A percentile compares a stretch with the other conserved stretches of the same genome.
phyloP scores from a whole-genome alignment of 2,888 invertebrate species.

The Sialis fuliginosa region DNA sequence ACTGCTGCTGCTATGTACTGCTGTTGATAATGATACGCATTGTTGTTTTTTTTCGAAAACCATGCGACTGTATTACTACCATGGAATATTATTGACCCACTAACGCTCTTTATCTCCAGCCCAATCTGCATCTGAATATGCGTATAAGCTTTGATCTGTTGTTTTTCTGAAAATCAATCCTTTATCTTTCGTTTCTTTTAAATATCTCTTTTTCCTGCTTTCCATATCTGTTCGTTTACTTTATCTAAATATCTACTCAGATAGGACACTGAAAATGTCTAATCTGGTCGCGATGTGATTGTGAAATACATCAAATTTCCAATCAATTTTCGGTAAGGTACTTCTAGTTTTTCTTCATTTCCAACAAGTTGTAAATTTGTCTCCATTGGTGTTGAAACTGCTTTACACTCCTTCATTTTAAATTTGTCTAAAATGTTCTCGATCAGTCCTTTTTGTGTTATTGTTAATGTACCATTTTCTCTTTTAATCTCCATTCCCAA shows the following conservation, averaged over 20 bases:
- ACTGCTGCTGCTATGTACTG: conserved; percentile 5
- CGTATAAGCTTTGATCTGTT: conserved; percentile 2
- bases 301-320: conserved; percentile 10
- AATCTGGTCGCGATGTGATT: conserved; percentile 9
- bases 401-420: conserved; percentile 9
- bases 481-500: conserved; percentile 7
- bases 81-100: conserved; percentile 9
- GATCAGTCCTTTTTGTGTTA: conserved; percentile 8
- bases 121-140: conserved; percentile 11
- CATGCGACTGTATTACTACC: conserved; percentile 8
- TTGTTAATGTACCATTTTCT: conserved; percentile 2
- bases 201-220: conserved; percentile 11
- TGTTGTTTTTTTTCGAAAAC: conserved; percentile 9
- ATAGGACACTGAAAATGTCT: conserved; percentile 9
- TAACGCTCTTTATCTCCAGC: conserved; percentile 9
- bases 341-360: conserved; percentile 4
- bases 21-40: conserved; percentile 8
- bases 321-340: conserved; percentile 9
- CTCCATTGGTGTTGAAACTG: conserved; percentile 9
- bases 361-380: conserved; percentile 8
- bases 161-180: conserved; percentile 5
- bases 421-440: conserved; percentile 9
- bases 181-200: conserved; percentile 8
- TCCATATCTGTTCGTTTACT: conserved; percentile 9
- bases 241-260: conserved; percentile 9